Conservation (phyloP, 2,888 invertebrate species). For the Plebejus anna region DNA sequence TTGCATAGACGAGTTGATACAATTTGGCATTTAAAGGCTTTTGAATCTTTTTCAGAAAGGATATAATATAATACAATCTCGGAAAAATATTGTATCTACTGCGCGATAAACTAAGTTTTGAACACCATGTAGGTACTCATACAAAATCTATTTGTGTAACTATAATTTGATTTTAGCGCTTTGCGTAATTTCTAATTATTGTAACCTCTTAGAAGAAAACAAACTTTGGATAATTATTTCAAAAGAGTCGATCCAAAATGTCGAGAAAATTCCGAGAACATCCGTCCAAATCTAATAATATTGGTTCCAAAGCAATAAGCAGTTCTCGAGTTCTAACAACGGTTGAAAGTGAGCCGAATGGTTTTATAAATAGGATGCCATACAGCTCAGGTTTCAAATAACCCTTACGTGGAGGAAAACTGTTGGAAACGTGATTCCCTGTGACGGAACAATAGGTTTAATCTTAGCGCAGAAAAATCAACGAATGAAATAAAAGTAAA, state of each 20-base stretch:
- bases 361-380: conserved; percentile 63
- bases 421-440: conserved; percentile 67
- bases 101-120: too few relatives aligned
- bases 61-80: too few relatives aligned
- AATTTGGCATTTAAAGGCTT: too few relatives aligned
- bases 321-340: conserved; percentile 57
- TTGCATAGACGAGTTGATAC: too few relatives aligned
- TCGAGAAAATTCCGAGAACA: background rate
- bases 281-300: conserved; percentile 17
- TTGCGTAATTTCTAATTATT: background rate
- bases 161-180: too few relatives aligned
- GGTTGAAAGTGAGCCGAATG: conserved; percentile 54
- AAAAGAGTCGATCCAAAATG: background rate
- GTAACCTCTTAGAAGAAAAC: background rate
- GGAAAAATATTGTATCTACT: too few relatives aligned
- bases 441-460: conserved; percentile 71
- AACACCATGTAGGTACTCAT: too few relatives aligned
- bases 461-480: conserved; percentile 63
- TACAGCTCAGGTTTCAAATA: conserved; percentile 58
- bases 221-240: background rate
- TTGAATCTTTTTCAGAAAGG: too few relatives aligned
- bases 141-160: too few relatives aligned
- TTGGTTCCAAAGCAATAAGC: conserved; percentile 39
- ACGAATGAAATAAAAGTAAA: conserved; percentile 37
- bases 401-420: conserved; percentile 61